phyloP scores from a whole-genome alignment of 2,888 invertebrate genomes.

The Marronus borbonicus region DNA sequence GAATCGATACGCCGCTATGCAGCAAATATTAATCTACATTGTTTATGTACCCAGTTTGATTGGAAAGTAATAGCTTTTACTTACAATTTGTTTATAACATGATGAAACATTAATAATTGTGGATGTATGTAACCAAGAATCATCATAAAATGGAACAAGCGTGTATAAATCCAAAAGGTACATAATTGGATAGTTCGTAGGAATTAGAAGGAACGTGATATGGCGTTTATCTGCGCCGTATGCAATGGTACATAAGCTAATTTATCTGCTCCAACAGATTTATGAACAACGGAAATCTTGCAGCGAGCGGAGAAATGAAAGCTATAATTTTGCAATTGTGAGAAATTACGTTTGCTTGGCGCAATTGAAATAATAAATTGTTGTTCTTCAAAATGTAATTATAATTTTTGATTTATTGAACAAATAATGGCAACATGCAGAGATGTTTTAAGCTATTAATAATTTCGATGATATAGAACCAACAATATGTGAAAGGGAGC shows the following conservation, averaged over 20 bases:
- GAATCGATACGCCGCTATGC: too few species aligned
- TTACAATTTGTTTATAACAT: too few species aligned
- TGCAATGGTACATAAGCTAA: not conserved
- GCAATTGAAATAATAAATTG: not conserved
- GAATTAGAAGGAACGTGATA: constrained; percentile 6
- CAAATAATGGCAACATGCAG: not conserved
- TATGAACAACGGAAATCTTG: not conserved
- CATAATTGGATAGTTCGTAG: not conserved
- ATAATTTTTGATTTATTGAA: not conserved
- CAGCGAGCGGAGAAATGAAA: not conserved
- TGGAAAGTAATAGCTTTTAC: too few species aligned
- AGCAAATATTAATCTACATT: too few species aligned
- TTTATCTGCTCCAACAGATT: not conserved
- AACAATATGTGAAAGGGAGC: too few species aligned
- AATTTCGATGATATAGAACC: too few species aligned
- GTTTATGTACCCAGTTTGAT: too few species aligned
- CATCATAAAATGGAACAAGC: not conserved
- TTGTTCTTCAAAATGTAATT: not conserved
- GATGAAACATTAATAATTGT: too few species aligned
- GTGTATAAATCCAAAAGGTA: not conserved
- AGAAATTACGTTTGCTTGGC: not conserved
- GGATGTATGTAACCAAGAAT: too few species aligned
- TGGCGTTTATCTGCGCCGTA: not conserved
- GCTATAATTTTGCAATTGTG: constrained; percentile 9
- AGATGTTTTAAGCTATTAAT: too few species aligned